Conservation (phyloP, 2,113 vertebrate species). For the Takifugu flavidus region DNA sequence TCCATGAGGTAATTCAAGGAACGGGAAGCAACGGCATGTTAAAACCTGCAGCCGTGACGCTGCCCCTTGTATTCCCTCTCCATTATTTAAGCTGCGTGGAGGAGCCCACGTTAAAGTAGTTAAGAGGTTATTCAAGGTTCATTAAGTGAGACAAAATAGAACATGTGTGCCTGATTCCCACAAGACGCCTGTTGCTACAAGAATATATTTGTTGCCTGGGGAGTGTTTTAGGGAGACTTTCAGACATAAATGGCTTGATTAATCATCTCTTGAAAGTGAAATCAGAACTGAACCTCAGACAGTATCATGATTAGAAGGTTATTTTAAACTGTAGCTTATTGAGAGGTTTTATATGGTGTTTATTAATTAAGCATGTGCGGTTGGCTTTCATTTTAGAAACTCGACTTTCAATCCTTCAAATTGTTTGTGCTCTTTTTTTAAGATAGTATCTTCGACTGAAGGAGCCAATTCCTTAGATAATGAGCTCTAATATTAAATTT, state of each 20-base stretch:
- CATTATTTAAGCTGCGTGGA: not conserved
- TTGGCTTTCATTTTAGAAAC: too few species aligned
- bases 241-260: too few species aligned
- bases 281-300: too few species aligned
- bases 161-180: conserved; percentile 4
- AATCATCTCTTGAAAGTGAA: too few species aligned
- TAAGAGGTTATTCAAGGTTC: not conserved
- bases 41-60: not conserved
- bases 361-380: too few species aligned
- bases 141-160: conserved; percentile 3
- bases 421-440: too few species aligned
- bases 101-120: not conserved
- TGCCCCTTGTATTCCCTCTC: conserved; percentile 1
- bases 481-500: too few species aligned
- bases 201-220: not conserved
- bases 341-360: too few species aligned
- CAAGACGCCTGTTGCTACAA: not conserved
- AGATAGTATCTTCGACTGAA: too few species aligned
- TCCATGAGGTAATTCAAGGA: conserved; percentile 8
- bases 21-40: not conserved
- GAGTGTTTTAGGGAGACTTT: not conserved
- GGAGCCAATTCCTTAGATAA: too few species aligned
- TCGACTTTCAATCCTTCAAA: not conserved
- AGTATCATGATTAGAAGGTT: too few species aligned
- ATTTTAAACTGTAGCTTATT: too few species aligned